Base-by-base conservation (phyloP, 2,888 invertebrate genomes). In the Cataglyphis albicans region DNA sequence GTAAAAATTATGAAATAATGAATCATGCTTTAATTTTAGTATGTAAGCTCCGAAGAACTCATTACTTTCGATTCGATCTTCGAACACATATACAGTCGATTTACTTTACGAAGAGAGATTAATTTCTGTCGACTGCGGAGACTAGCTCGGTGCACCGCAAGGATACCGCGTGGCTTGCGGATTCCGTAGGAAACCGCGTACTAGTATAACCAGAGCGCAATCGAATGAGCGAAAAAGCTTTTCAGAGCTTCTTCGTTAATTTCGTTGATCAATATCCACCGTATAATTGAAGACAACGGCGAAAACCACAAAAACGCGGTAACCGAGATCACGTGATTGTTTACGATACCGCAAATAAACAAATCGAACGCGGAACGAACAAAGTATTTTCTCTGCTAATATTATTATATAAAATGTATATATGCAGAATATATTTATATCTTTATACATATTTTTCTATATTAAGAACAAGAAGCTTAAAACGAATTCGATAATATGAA, bases 311-410 rank as follows among this genome's bases (percentile, higher is more conserved):
- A 29, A 52, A 52, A 68, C 35, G 64, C 38, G 61, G 61, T 59
- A 48, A 35, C 29, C 48, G 81, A 72, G 70, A 82, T 82, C 78
- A 15, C 64, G 29, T 9, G 64, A n/a, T 68, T 41, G 78, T 86
- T 81, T 82, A 44, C 67, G 29, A 48, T 64, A 70, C 65, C 63
- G 73, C 18, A 29, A 73, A 32, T 44, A 41, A 76, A 81, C 59
- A 41, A 63, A 76, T 76, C 25, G 41, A 57, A 29, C 55, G 25
- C 41, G 32, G 21, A 10, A 21, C 21, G 21, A 9, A 21, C 10
- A 4, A 7, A 32, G 25, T 9, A 25, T 52, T 68, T 21, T 15
- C n/a, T 32, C 15, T 21, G n/a, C 18, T 38, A 38, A 48, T 44
- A 25, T 25, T 15, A 41, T 35, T 35, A 35, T 35, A 35, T 21